Base-by-base conservation (phyloP, 2,113 vertebrate species). In the Syngnathus scovelli region DNA sequence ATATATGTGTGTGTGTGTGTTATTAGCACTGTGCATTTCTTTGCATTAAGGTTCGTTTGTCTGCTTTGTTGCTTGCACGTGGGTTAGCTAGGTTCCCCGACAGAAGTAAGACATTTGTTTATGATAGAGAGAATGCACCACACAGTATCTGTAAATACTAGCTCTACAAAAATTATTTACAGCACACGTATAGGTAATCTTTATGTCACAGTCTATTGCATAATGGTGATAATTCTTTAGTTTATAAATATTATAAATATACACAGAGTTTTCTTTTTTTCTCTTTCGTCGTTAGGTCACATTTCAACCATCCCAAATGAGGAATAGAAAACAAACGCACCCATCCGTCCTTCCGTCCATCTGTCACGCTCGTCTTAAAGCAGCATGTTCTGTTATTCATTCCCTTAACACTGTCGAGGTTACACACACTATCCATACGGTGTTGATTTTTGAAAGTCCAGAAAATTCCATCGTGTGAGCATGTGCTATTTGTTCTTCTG, bases 151-250 rank as follows among this genome's bases (percentile, higher is more conserved):
- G 87, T 88, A 90, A 91, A 89, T 88, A 90, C 92, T 92, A 93
- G 90, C 79, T 89, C 92, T 93, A 92, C 90, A 94, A 95, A 58
- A 95, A 91, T 91, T 98, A 96, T 96, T 94, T 97, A 98, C 94
- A 98, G 82, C 87, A 92, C 90, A 91, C 92, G 90, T 92, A 91
- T 91, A 92, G 91, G 66, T 91, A 88, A 92, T 93, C 92, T 94
- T 92, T 93, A 92, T 92, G 91, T 91, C 92, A 92, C 92, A 93
- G 93, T 95, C 91, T 92, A 86, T 87, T 92, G 90, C 92, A 91
- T 89, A 90, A 89, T 89, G 91, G 93, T 93, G 90, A 92, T 91
- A 85, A 83, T 33, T 91, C 89, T 91, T 92, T 91, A 92, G 91
- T 91, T 91, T 92, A 93, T 91, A 92, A 93, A 93, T 92, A 92